Base-by-base conservation (phyloP, 2,888 invertebrate species). In the Trissolcus brochymenae region DNA sequence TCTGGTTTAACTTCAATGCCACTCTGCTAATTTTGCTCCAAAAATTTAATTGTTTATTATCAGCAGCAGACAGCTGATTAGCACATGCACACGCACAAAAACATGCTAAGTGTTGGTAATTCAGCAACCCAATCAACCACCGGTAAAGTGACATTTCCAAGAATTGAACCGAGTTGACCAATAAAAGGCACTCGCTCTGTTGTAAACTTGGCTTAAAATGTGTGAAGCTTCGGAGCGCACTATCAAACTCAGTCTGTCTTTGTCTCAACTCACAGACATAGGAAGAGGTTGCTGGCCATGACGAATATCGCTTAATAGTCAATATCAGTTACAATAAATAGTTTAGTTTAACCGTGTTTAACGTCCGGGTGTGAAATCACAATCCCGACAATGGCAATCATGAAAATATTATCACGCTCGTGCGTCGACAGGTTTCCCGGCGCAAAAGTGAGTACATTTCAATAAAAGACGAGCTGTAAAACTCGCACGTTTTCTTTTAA, bases 321-420 rank as follows among this genome's bases (percentile, higher is more conserved):
- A 61, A 70, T 78, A 70, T 70, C 49, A 70, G 55, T 53, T 51
- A 80, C 60, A 55, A 73, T 76, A 78, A 76, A 76, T 76, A 80
- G 77, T 77, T 62, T 79, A 72, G 72, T 73, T 79, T 81, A 76
- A 80, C 53, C 43, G 60, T 65, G 49, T 62, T 68, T 13, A 16
- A 73, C 16, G 51, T 43, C 56, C 50, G 19, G 46, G 9, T n/a
- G 53, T 53, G 35, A 57, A 46, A 43, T 51, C n/a, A 35, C 35
- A 11, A 35, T 55, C 4, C 21, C 13, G 25, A 16, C 75, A 79
- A 87, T 87, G 87, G 83, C 86, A 76, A 85, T 84, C 71, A 82
- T 84, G 76, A 87, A 85, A 82, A 84, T 86, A 80, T 79, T 87
- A n/a, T 79, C 84, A 66, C 85, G 86, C 13, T 80, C 86, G 53